Percentiles rank a stretch among this genome's conserved stretches.
phyloP scores from a whole-genome alignment of 2,113 vertebrate genomes.

The Meriones unguiculatus region DNA sequence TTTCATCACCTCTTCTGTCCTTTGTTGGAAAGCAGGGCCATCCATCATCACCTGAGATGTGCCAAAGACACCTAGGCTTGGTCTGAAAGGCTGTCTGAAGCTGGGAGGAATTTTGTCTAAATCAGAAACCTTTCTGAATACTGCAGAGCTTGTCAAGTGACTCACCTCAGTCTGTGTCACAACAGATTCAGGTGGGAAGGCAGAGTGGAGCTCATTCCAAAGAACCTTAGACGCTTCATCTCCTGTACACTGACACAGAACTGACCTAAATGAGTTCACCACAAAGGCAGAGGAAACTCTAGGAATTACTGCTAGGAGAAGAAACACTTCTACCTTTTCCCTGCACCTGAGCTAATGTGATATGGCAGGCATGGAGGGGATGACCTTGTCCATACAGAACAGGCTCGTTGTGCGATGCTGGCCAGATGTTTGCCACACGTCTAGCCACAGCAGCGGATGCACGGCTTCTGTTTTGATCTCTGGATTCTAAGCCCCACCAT shows the following conservation, averaged over 20 bases:
- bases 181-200: not conserved
- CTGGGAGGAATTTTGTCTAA: conserved; percentile 70
- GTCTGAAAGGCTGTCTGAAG: conserved; percentile 56
- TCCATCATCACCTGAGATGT: conserved; percentile 78
- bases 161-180: conserved; percentile 48
- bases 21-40: conserved; percentile 72
- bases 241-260: not conserved
- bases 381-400: not conserved
- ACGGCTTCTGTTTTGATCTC: not conserved
- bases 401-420: not conserved
- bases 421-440: not conserved
- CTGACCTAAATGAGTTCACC: not conserved
- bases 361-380: not conserved
- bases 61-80: conserved; percentile 56
- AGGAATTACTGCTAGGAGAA: not conserved
- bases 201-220: not conserved
- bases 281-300: not conserved
- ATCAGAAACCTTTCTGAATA: conserved; percentile 48
- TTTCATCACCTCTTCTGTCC: conserved; percentile 76
- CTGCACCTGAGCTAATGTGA: not conserved
- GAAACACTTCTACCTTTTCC: not conserved
- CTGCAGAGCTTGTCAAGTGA: conserved; percentile 62
- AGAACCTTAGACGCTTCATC: not conserved
- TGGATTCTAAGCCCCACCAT: not conserved
- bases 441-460: accelerated